These are phyloP conservation scores for Timema cristinae DNA, from an alignment of 2,888 invertebrate genomes.

Conservation along the genomic window DNA sequence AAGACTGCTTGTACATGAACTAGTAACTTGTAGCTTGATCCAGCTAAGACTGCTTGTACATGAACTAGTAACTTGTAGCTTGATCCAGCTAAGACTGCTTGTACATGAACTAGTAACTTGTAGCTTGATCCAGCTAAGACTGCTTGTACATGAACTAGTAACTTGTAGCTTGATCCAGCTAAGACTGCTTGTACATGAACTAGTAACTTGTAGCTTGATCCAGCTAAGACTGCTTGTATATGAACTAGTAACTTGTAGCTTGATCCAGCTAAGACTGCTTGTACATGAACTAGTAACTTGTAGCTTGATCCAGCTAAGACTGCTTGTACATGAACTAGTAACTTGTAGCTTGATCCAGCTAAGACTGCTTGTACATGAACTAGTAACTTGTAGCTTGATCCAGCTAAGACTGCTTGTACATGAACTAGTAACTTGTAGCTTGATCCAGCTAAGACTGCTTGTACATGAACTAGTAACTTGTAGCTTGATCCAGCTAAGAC, in stretches of 20 bases:
- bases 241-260: background rate
- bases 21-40: background rate
- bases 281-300: background rate
- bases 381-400: background rate
- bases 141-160: background rate
- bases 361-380: too few relatives aligned
- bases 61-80: background rate
- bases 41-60: too few relatives aligned
- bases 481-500: too few relatives aligned
- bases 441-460: too few relatives aligned
- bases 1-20: too few relatives aligned
- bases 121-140: too few relatives aligned
- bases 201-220: background rate
- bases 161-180: background rate
- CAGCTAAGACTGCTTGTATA: too few relatives aligned
- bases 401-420: too few relatives aligned
- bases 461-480: background rate
- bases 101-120: background rate
- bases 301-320: too few relatives aligned
- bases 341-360: background rate
- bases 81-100: too few relatives aligned
- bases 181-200: too few relatives aligned
- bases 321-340: background rate
- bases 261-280: too few relatives aligned
- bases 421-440: background rate